A percentile compares a stretch with the other conserved stretches of the same genome.
Evolutionary conservation across 2,113 vertebrate species (phyloP).

Genomic region (Actinemys pallida): DNA sequence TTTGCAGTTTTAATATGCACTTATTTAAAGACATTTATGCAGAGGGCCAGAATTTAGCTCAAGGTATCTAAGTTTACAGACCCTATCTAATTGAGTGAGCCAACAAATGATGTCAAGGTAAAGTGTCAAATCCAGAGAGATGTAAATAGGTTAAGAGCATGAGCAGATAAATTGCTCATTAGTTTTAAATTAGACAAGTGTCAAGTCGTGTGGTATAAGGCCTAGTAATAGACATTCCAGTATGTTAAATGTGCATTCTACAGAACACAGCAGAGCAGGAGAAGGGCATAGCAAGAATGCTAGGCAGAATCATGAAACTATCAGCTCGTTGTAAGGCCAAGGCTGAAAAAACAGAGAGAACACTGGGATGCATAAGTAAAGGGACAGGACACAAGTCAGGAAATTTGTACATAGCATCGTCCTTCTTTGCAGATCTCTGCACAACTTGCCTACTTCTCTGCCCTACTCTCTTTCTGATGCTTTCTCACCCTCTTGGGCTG

Average conservation of each 20-base stretch:
- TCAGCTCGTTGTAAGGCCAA: background rate
- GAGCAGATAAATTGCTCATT: background rate
- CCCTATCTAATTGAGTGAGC: background rate
- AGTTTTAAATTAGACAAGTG: background rate
- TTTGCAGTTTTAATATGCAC: background rate
- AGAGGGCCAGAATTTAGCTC: background rate
- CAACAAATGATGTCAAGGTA: background rate
- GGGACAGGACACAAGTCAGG: background rate
- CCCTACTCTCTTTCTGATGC: background rate
- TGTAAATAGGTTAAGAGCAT: fast-evolving
- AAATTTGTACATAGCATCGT: background rate
- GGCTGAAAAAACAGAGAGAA: background rate
- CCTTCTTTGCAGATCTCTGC: background rate
- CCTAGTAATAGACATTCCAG: background rate
- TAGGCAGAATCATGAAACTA: background rate
- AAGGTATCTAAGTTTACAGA: background rate
- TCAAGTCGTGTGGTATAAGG: background rate
- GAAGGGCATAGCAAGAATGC: background rate
- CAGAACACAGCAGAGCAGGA: fast-evolving
- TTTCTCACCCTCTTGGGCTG: background rate
- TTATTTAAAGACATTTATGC: background rate
- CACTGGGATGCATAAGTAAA: fast-evolving
- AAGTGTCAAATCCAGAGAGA: background rate
- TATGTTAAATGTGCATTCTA: fast-evolving
- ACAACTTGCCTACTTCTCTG: background rate